Conservation (phyloP, 30 jellyfish, hydroid and myxozoan species). For the Pelagia noctiluca region DNA sequence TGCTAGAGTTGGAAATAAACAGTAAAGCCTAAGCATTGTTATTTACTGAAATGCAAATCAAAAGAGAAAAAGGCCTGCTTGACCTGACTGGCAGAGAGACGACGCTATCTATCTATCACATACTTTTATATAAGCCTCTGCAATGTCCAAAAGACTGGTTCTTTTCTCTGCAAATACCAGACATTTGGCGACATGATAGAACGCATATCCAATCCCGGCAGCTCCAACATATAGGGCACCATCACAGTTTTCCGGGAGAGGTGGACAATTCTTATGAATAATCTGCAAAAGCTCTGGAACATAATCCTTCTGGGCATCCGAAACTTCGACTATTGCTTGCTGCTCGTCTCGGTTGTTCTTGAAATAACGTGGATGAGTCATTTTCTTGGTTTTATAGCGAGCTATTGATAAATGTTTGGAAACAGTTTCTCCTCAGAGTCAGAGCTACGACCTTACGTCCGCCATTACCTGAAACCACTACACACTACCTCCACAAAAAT, state of each 20-base stretch:
- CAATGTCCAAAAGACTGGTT: conserved; percentile 72
- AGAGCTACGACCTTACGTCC: no score
- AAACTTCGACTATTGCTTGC: conserved; percentile 81
- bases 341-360: conserved; percentile 82
- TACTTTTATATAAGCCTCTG: conserved; percentile 92
- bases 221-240: conserved; percentile 99
- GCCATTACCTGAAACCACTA: no score
- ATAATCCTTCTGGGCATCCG: conserved; percentile 89
- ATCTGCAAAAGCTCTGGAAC: conserved; percentile 92
- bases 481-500: no score
- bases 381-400: neutral
- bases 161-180: conserved; percentile 90
- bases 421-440: no score
- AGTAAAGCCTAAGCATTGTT: no score
- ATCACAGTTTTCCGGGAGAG: conserved; percentile 91
- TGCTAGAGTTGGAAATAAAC: no score
- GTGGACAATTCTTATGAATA: conserved; percentile 92
- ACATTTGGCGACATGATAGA: conserved; percentile 94
- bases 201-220: conserved; percentile 98
- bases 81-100: no score
- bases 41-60: no score
- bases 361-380: conserved; percentile 97
- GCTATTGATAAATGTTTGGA: no score
- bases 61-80: no score
- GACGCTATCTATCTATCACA: neutral